Evolutionary conservation across 2,113 vertebrate species (phyloP), one percentile per base, ranked within the genome.

Genomic region (Sigmodon hispidus): DNA sequence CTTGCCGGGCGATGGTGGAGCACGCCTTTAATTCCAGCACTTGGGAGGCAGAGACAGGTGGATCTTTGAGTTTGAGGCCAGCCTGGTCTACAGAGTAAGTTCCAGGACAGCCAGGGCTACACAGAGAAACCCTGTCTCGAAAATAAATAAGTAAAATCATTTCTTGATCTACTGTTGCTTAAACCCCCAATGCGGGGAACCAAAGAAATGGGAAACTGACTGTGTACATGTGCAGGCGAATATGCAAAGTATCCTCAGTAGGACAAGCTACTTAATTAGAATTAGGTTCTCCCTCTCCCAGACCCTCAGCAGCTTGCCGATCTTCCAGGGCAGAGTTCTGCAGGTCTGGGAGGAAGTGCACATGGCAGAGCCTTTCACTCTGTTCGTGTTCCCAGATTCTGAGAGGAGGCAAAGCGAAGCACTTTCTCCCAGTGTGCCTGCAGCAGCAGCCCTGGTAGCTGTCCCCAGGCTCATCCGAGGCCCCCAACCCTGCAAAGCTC

Each of bases 141-240:
- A 75, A 45, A 45, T 48, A 73, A 73, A 45, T 43, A 26, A 76
- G 48, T 15, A 17, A 57, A 75, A 89, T 13, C 36, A 24, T 34
- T 70, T 81, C 57, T 52, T 72, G 22, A 63, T 36, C 43, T n/a
- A 8, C 2, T 36, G 65, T 83, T 94, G 22, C 26, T 63, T 67
- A 57, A 45, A 65, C 45, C 55, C 21, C 19, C 36, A 75, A 40
- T 31, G 65, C 4, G 26, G 34, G 40, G 40, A 45, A 1, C 2
- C 43, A n/a, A 31, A 40, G 67, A 81, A 70, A 21, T 13, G 40
- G 77, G 34, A 21, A 36, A 5, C 52, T 12, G 21, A n/a, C 7
- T n/a, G 17, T 21, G 5, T 22, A 6, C 5, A 31, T 2, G 0
- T 6, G 34, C 9, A 6, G 15, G n/a, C 7, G 2, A 3, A 5